Evolutionary conservation across 2,113 vertebrate genomes (phyloP).

Genomic region (Onychorhynchus coronatus): DNA sequence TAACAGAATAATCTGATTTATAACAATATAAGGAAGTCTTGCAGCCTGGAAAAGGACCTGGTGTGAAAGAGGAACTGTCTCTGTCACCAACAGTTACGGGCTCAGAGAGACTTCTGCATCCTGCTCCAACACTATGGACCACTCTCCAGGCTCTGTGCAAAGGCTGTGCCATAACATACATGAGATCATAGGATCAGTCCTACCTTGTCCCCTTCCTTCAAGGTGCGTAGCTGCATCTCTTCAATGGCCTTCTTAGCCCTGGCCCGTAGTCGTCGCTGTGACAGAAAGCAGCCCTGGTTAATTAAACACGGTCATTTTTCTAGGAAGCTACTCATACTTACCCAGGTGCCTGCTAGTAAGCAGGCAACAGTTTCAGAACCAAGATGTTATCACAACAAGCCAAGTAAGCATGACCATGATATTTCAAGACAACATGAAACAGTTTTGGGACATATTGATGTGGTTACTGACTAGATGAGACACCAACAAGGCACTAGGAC

Average conservation of each 20-base stretch:
- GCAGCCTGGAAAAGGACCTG: not conserved
- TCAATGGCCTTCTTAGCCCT: constrained; percentile 87
- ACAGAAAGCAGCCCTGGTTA: constrained; percentile 20
- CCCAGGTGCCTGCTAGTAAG: not conserved
- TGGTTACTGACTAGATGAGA: not conserved
- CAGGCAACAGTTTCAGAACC: not conserved
- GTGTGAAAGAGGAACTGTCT: not conserved
- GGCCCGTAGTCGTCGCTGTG: constrained; percentile 82
- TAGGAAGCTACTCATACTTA: not conserved
- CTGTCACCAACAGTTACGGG: not conserved
- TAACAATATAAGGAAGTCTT: not conserved
- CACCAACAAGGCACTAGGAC: not conserved
- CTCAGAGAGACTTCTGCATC: not conserved
- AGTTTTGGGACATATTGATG: not conserved
- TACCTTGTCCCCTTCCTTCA: constrained; percentile 87
- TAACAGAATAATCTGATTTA: not conserved
- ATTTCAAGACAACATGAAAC: not conserved
- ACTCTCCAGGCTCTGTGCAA: too few species aligned
- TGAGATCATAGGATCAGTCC: not conserved
- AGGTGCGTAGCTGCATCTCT: constrained; percentile 81
- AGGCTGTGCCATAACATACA: accelerated
- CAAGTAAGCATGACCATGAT: not conserved
- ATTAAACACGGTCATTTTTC: not conserved
- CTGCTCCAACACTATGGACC: not conserved
- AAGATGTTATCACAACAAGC: not conserved